Evolutionary conservation across 2,113 vertebrate species (phyloP).

Genomic region (Lucifuga dentata): DNA sequence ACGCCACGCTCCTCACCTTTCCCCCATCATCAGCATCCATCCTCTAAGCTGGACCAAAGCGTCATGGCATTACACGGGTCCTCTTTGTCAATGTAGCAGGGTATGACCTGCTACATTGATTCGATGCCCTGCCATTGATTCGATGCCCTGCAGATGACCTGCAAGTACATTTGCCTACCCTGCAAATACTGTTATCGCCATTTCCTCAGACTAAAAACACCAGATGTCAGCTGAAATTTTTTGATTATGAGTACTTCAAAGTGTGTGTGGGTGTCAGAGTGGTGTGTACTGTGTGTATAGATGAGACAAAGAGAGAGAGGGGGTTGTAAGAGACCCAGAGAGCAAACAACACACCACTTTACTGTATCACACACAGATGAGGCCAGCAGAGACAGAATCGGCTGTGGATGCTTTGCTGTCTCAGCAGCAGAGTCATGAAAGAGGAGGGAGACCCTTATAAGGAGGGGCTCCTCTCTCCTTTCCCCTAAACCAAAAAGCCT

Average conservation of each 20-base stretch:
- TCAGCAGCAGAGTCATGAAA: constrained; percentile 68
- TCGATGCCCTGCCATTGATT: constrained; percentile 70
- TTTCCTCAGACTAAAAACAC: constrained; percentile 27
- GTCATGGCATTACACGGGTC: constrained; percentile 7
- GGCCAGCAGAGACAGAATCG: constrained; percentile 5
- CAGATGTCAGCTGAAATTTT: constrained; percentile 41
- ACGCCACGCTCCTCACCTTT: constrained; percentile 48
- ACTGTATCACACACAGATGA: constrained; percentile 45
- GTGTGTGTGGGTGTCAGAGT: constrained; percentile 31
- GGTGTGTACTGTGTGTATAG: constrained; percentile 15
- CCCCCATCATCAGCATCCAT: constrained; percentile 41
- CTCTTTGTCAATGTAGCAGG: constrained; percentile 52
- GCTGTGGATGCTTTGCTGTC: constrained; percentile 52
- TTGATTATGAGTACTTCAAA: constrained; percentile 26
- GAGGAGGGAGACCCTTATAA: constrained; percentile 58
- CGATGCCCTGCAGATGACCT: constrained; percentile 69
- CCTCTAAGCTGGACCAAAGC: constrained; percentile 15
- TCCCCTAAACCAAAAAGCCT: constrained; percentile 61
- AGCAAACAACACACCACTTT: constrained; percentile 20
- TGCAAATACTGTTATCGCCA: constrained; percentile 16
- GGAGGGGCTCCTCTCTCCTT: constrained; percentile 59
- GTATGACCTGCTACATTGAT: too few relatives aligned
- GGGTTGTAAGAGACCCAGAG: constrained; percentile 37
- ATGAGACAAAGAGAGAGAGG: constrained; percentile 3
- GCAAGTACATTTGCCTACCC: constrained; percentile 34